These are phyloP conservation scores for Myrmophylax atrothorax DNA, from an alignment of 2,113 vertebrate species.

Conservation along the genomic window DNA sequence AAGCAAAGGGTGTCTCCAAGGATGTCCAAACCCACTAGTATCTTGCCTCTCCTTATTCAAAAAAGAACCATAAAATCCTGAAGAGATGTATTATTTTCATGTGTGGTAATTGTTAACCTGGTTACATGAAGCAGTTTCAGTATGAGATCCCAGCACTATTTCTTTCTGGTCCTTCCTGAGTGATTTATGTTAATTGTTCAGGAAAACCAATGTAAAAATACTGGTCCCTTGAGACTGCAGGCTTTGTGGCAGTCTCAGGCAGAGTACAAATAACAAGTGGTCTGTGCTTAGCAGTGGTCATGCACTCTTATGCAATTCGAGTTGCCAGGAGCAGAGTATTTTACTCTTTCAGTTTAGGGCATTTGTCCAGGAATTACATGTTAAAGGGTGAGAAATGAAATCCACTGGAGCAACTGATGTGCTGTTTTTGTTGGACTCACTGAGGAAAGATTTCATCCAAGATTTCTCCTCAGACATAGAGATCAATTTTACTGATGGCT, in stretches of 20 bases:
- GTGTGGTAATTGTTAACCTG: not conserved
- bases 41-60: not conserved
- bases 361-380: constrained; percentile 45
- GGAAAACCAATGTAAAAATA: constrained; percentile 36
- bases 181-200: constrained; percentile 50
- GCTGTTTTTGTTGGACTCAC: constrained; percentile 29
- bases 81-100: not conserved
- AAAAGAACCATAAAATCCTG: not conserved
- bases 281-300: not conserved
- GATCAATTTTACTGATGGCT: constrained; percentile 58
- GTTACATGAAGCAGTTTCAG: not conserved
- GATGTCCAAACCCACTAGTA: not conserved
- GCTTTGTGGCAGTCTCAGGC: constrained; percentile 2
- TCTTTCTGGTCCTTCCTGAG: not conserved
- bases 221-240: not conserved
- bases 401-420: constrained; percentile 46
- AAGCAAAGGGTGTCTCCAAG: not conserved
- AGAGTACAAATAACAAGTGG: not conserved
- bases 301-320: not conserved
- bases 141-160: not conserved
- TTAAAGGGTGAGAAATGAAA: constrained; percentile 55
- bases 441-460: constrained; percentile 33
- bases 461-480: constrained; percentile 11
- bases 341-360: constrained; percentile 21
- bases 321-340: not conserved